Evolutionary conservation across 2,113 vertebrate species (phyloP).

Genomic region (Neotragus moschatus): DNA sequence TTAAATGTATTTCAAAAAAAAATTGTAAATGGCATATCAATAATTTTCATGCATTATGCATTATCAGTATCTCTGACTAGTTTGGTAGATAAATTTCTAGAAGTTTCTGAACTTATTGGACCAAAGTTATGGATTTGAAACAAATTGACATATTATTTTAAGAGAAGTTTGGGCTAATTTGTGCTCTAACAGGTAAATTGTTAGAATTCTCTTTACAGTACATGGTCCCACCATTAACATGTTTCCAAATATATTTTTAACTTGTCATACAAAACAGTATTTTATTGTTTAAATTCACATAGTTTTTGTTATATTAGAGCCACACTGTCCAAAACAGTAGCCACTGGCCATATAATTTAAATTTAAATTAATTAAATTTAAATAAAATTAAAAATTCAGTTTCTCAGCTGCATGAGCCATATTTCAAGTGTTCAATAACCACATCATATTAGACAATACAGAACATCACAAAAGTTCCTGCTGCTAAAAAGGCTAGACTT

Average conservation of each 20-base stretch:
- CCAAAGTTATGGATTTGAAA: background rate
- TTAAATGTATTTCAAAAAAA: background rate
- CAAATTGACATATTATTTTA: background rate
- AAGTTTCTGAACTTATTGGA: background rate
- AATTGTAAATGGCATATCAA: background rate
- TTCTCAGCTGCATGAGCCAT: background rate
- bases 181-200: background rate
- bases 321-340: background rate
- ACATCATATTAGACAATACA: background rate
- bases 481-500: background rate
- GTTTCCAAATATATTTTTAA: background rate
- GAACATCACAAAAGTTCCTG: background rate
- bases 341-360: background rate
- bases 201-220: background rate
- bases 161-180: background rate
- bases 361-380: background rate
- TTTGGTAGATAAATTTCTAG: background rate
- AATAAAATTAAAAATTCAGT: background rate
- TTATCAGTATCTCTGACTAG: background rate
- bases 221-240: too few relatives aligned
- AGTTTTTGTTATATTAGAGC: background rate
- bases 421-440: rapidly evolving
- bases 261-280: background rate
- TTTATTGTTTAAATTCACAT: background rate
- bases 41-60: background rate